Conservation (phyloP, 2,797 vertebrate genomes). For the Anguilla megastoma region DNA sequence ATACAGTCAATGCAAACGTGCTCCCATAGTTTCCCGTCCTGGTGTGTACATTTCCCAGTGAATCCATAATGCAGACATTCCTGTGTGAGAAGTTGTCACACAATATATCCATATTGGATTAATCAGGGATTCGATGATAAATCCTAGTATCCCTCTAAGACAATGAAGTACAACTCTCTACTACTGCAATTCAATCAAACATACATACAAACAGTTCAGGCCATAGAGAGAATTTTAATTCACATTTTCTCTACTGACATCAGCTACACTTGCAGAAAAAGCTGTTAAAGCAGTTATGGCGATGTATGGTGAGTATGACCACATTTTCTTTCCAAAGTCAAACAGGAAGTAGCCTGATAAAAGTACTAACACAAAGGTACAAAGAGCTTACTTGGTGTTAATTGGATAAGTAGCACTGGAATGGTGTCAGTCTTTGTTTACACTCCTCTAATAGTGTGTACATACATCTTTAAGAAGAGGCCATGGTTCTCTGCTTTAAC, state of each 20-base stretch:
- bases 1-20: too few species aligned
- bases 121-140: background rate
- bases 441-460: slow-evolving; percentile 43
- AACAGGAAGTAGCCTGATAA: slow-evolving; percentile 16
- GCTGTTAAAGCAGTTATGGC: slow-evolving; percentile 14
- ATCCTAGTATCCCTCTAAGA: background rate
- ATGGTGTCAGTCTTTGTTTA: slow-evolving; percentile 52
- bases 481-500: slow-evolving; percentile 51
- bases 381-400: slow-evolving; percentile 37
- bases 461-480: slow-evolving; percentile 56
- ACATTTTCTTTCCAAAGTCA: slow-evolving; percentile 4
- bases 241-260: background rate
- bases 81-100: too few species aligned
- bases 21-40: too few species aligned
- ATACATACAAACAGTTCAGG: background rate
- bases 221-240: background rate
- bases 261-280: background rate
- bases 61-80: too few species aligned
- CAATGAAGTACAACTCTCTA: background rate
- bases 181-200: background rate
- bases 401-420: slow-evolving; percentile 47
- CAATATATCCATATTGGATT: background rate
- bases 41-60: background rate
- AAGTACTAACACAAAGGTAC: slow-evolving; percentile 1
- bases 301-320: slow-evolving; percentile 5